Evolutionary conservation across 2,888 invertebrate genomes (phyloP), one percentile per base, ranked within the genome.

Genomic region (Horisme vitalbata): DNA sequence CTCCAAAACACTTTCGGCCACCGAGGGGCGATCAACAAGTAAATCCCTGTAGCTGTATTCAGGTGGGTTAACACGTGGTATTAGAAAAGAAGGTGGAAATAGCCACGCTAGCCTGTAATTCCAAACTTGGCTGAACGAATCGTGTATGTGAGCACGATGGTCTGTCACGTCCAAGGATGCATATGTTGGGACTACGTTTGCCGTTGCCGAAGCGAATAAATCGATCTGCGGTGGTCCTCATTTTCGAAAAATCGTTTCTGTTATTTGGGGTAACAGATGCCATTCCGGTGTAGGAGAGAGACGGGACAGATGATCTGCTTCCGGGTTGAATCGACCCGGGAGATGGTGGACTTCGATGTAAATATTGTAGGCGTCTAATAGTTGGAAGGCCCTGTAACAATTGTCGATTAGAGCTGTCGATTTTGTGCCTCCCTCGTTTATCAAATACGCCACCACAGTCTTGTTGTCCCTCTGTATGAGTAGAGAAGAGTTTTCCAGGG

Each of bases 391-490:
- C 59, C 30, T 4, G 7, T 21, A 21, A 21, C 21, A 21, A 5
- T 7, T 21, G 8, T 21, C 2, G 46, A 34, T 12, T 32, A 61
- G 47, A 1, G 8, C 20, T 1, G 5, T 11, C 0, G 61, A 63
- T 14, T 33, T 45, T 3, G 59, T 63, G 23, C 63, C 61, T 1
- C 61, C 63, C 41, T 61, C 58, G 20, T 61, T 61, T 6, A 39
- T 51, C 28, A 64, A 50, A 31, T 58, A 63, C 0, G 61, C 35
- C 3, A 64, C 44, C 0, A 61, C 59, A 0, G 63, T 62, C 14
- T 26, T 41, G 45, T 59, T 63, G 61, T 63, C 61, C 26, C 47
- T 55, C 30, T 64, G 61, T 8, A 60, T 9, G 0, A 62, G 24
- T 1, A 57, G 14, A 4, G 36, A 26, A 0, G 50, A 36, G 11